Evolutionary conservation across 2,888 invertebrate genomes (phyloP).

Genomic region (Callosobruchus maculatus): DNA sequence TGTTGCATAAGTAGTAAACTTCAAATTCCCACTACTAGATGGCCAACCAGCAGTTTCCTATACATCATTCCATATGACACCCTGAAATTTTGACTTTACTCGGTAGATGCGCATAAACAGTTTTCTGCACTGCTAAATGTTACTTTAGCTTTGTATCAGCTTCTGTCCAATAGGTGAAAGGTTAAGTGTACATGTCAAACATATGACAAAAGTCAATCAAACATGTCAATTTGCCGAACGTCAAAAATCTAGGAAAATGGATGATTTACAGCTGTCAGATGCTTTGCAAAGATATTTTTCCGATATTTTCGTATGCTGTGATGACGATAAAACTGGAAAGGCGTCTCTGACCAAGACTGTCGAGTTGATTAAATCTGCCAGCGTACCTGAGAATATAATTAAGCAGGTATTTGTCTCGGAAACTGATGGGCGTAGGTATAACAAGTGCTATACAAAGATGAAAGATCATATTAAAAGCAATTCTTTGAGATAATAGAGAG

Average conservation of each 20-base stretch:
- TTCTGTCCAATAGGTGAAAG: neutral
- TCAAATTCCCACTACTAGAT: neutral
- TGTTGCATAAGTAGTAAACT: neutral
- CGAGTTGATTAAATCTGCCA: constrained; percentile 73
- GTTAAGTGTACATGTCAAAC: neutral
- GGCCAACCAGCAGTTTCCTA: neutral
- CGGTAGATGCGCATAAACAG: neutral
- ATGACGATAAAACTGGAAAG: constrained; percentile 75
- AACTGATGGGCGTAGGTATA: no score
- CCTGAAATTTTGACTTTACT: no score
- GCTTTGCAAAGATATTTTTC: constrained; percentile 79
- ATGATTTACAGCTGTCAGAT: constrained; percentile 77
- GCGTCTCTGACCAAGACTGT: constrained; percentile 72
- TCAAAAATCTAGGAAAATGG: constrained; percentile 52
- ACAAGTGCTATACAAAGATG: no score
- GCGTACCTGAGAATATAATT: constrained; percentile 69
- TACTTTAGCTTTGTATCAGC: neutral
- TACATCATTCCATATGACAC: no score
- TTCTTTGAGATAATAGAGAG: no score
- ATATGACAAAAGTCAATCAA: neutral
- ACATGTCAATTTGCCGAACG: neutral
- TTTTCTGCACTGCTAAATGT: neutral
- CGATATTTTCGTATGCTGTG: constrained; percentile 79
- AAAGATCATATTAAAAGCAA: no score
- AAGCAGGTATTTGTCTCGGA: constrained; percentile 70